Evolutionary conservation across 2,113 vertebrate species (phyloP), one percentile per base, ranked within the genome.

Genomic region (Ellobius talpinus): DNA sequence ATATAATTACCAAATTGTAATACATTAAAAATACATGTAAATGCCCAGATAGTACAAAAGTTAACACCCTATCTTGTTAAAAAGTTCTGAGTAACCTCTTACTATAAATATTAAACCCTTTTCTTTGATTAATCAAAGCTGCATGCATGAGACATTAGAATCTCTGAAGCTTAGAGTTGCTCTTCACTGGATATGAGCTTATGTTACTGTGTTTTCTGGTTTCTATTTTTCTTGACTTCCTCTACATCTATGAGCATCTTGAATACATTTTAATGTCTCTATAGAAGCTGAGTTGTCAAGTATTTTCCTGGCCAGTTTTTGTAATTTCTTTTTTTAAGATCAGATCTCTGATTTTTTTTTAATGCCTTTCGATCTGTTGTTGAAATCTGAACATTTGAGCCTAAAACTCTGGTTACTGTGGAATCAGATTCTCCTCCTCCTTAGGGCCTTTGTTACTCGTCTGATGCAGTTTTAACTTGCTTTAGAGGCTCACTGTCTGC

Each of bases 1-100:
- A 98, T 96, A 77, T 98, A 98, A 98, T 98, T 98, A 98, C 96
- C 97, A 98, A 98, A 98, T 98, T 97, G 97, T 96, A 98, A 97
- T 98, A 98, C 96, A 97, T 98, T 98, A 98, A 98, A 99, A 98
- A 98, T 96, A 84, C 33, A 92, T 98, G 96, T 98, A 98, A 98
- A 98, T 98, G 96, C 97, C 96, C 97, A 96, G 92, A 97, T 97
- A 98, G 81, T 98, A 97, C 97, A 98, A 98, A 98, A 98, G 98
- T 97, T 89, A 99, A 98, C 94, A 97, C 68, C 96, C 94, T 93
- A 97, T 97, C 97, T 93, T 93, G 76, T 98, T 97, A 98, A 98
- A 55, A 98, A 98, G 81, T 96, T 94, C 97, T 97, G 97, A 96
- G 94, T 93, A 91, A 97, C 97, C 97, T 98, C 98, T 98, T 97